These are phyloP conservation scores for Megamerina dolium DNA, from an alignment of 2,888 invertebrate species.

Conservation along the genomic window DNA sequence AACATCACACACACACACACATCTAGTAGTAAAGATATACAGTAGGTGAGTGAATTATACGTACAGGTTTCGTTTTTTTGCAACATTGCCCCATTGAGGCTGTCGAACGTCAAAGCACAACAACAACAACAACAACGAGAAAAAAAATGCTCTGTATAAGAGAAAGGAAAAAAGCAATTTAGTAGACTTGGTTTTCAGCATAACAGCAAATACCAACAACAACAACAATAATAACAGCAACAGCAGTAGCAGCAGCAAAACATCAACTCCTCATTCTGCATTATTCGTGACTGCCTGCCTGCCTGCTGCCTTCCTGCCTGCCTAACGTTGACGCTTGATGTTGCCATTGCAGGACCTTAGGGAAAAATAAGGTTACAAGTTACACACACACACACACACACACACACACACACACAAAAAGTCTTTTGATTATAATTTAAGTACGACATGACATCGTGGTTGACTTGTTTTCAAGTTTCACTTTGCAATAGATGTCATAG, in stretches of 20 bases:
- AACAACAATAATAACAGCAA: no score
- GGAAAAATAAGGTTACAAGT: slow-evolving; percentile 14
- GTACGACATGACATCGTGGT: slow-evolving; percentile 40
- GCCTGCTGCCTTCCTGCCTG: neutral
- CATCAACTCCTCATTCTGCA: no score
- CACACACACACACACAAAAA: no score
- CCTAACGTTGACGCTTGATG: neutral
- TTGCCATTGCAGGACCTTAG: slow-evolving; percentile 6
- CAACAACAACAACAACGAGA: neutral
- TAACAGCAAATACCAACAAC: neutral
- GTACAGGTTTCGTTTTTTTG: neutral
- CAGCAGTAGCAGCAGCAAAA: neutral
- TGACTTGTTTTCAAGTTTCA: slow-evolving; percentile 28
- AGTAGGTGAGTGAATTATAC: slow-evolving; percentile 1
- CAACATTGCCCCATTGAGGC: slow-evolving; percentile 1
- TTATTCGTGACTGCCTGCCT: no score
- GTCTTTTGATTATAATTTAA: slow-evolving; percentile 42
- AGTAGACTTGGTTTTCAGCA: no score
- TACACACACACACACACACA: no score
- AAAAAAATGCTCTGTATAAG: neutral
- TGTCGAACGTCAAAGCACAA: slow-evolving; percentile 1
- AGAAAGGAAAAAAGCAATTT: neutral
- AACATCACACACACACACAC: slow-evolving; percentile 22
- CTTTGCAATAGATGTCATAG: slow-evolving; percentile 2
- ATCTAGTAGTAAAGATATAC: slow-evolving; percentile 2